These are phyloP conservation scores for Globodera rostochiensis DNA, from an alignment of 1,140 invertebrate species.

Conservation along the genomic window DNA sequence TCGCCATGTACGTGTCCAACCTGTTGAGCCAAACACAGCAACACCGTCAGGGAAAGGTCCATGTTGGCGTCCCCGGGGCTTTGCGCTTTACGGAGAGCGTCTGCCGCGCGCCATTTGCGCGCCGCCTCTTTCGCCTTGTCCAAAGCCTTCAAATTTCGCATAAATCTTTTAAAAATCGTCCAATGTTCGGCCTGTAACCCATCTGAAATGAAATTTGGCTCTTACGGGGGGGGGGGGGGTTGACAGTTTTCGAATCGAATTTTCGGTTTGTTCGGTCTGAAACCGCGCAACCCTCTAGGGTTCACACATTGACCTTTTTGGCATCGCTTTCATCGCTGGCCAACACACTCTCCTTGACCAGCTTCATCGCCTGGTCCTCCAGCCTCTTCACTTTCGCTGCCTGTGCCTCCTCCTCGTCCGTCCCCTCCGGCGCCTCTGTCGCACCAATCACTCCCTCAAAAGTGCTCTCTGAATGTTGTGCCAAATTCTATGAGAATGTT, in stretches of 20 bases:
- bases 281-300: too few relatives aligned
- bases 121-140: constrained; percentile 32
- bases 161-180: constrained; percentile 41
- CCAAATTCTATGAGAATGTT: constrained; percentile 2
- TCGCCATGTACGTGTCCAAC: not conserved
- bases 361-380: constrained; percentile 79
- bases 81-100: constrained; percentile 8
- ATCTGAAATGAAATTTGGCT: too few relatives aligned
- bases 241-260: constrained; percentile 3
- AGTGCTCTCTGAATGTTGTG: constrained; percentile 67
- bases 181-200: not conserved
- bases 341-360: constrained; percentile 82
- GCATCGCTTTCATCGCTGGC: constrained; percentile 72
- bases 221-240: too few relatives aligned
- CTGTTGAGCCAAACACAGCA: constrained; percentile 26
- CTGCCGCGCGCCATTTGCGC: constrained; percentile 19
- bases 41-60: constrained; percentile 15
- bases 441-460: constrained; percentile 77
- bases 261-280: not conserved
- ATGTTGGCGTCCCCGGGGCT: constrained; percentile 15
- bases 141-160: constrained; percentile 73
- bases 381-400: constrained; percentile 79
- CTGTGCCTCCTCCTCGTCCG: constrained; percentile 15
- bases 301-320: constrained; percentile 61
- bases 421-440: constrained; percentile 22